Evolutionary conservation across 2,113 vertebrate species (phyloP), one percentile per base, ranked within the genome.

Genomic region (Ariopsis seemanni): DNA sequence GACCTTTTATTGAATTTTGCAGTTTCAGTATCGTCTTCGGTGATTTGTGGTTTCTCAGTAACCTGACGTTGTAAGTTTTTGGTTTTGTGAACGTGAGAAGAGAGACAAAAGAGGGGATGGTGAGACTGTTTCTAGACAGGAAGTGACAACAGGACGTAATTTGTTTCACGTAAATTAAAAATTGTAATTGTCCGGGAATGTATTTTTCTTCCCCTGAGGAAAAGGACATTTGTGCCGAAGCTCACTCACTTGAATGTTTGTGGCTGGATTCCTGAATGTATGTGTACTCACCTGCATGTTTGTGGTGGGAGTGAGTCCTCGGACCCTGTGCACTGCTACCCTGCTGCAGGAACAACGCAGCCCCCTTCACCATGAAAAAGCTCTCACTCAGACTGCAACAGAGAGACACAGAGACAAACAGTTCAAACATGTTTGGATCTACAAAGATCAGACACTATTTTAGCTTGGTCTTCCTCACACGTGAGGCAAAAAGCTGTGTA

Each of bases 311-410:
- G 34, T 96, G 96, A 58, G 96, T 96, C 87, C 95, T 93, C 87
- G 95, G 97, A 90, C 93, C 96, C 90, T 97, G 96, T 18, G 96
- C 91, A 86, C 92, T 97, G 95, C 92, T 97, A 69, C 97, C 98
- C 93, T 99, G 98, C 83, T 98, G 98, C 18, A 99, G 92, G 93
- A 99, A 99, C 88, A 99, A 96, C 52, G 98, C 98, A 1, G 98
- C 98, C 79, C 97, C 98, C 94, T 99, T 99, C 92, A 99, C 98
- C 96, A 99, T 98, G 93, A 99, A 99, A 96, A 99, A 99, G 92
- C 97, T 99, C 95, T 99, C 98, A 3, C 97, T 98, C 69, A 99
- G 93, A 95, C 97, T 99, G 95, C 53, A 92, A 93, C 63, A 90
- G 30, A 89, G 30, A 83, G 48, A 88, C 42, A 79, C 50, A 83